phyloP scores from a whole-genome alignment of 1,140 invertebrate genomes.

The Leptopilina clavipes region DNA sequence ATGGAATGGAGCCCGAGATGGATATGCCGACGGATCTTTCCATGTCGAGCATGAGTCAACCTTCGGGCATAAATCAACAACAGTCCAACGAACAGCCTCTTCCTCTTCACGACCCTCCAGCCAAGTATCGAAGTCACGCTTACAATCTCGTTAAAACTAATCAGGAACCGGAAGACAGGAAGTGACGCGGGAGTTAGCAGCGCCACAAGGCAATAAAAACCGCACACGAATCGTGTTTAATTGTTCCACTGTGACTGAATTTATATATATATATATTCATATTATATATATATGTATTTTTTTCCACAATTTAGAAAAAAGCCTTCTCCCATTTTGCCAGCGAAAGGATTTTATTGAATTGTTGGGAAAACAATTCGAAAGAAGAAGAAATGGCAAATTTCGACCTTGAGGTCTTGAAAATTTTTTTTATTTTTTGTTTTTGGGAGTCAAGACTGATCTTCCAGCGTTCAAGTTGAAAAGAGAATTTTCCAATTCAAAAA shows the following conservation, averaged over 20 bases:
- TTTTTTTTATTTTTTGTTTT: background rate
- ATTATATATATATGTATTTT: no score
- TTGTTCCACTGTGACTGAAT: slow-evolving; percentile 11
- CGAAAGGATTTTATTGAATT: no score
- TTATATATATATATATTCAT: no score
- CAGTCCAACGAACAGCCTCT: slow-evolving; percentile 57
- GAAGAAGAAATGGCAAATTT: no score
- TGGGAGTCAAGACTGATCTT: slow-evolving; percentile 32
- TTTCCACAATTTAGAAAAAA: no score
- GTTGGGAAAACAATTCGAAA: no score
- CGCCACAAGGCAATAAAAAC: slow-evolving; percentile 5
- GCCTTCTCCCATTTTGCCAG: no score
- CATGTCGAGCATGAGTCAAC: slow-evolving; percentile 76
- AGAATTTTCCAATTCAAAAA: background rate
- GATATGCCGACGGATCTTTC: slow-evolving; percentile 81
- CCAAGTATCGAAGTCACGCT: slow-evolving; percentile 72
- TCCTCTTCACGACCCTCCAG: slow-evolving; percentile 70
- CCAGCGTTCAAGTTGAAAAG: background rate
- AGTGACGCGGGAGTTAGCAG: slow-evolving; percentile 71
- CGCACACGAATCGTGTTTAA: background rate
- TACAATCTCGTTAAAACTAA: slow-evolving; percentile 73
- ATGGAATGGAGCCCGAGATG: slow-evolving; percentile 74
- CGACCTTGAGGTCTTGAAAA: no score
- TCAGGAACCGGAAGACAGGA: slow-evolving; percentile 71
- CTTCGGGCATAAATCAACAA: slow-evolving; percentile 55